Evolutionary conservation across 2,113 vertebrate genomes (phyloP).

Genomic region (chimpanzee (Pan troglodytes)): NHGRI_mPanTro3-v2.1_pri NC_072410.2:35986501-35987000

Average conservation of each 20-base stretch:
- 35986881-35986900: background rate
- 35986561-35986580: background rate
- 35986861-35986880: background rate
- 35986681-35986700: constrained; percentile 93
- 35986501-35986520: background rate
- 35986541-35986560: background rate
- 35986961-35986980: background rate
- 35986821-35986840: background rate
- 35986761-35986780: constrained; percentile 91
- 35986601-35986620: background rate
- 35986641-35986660: background rate
- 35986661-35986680: constrained; percentile 87
- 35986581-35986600: constrained; percentile 11
- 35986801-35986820: background rate
- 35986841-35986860: background rate
- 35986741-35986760: constrained; percentile 90
- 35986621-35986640: background rate
- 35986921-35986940: background rate
- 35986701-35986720: constrained; percentile 92
- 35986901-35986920: background rate
- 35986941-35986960: background rate
- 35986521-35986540: background rate
- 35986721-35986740: constrained; percentile 92
- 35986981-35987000: background rate
- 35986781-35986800: constrained; percentile 40